Conservation (phyloP, 2,888 invertebrate species). For the Calliphora vomitoria region DNA sequence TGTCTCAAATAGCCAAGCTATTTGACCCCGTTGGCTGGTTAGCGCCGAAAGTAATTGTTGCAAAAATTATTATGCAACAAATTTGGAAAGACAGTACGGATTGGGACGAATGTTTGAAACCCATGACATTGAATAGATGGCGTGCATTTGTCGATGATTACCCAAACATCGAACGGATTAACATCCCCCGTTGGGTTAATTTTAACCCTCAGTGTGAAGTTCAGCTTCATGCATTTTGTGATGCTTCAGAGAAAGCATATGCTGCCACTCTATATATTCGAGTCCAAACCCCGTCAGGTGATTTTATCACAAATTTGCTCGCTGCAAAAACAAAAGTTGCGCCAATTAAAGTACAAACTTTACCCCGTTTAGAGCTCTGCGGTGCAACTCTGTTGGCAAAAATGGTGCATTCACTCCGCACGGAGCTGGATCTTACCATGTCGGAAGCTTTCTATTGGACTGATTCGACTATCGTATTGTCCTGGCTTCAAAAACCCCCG, state of each 20-base stretch:
- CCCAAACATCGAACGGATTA: neutral
- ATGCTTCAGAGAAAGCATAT: constrained; percentile 7
- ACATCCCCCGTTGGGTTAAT: neutral
- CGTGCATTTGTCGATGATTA: neutral
- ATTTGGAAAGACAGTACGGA: constrained; percentile 26
- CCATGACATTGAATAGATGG: neutral
- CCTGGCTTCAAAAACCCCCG: constrained; percentile 6
- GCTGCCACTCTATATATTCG: neutral
- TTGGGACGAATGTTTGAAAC: neutral
- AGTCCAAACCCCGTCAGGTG: no score
- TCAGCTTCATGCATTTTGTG: neutral
- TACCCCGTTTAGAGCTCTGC: constrained; percentile 34
- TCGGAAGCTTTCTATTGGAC: neutral
- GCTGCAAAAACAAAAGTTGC: no score
- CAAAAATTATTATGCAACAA: constrained; percentile 42
- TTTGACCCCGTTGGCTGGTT: constrained; percentile 39
- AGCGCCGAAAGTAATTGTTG: constrained; percentile 4
- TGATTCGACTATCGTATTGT: neutral
- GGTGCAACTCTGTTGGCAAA: constrained; percentile 4
- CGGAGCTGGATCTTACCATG: neutral
- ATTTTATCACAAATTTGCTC: no score
- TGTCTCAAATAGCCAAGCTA: constrained; percentile 8
- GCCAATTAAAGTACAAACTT: constrained; percentile 13
- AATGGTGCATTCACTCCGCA: neutral
- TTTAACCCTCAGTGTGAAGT: no score